phyloP scores from a whole-genome alignment of 2,113 vertebrate species.

The Dermatemys mawii region DNA sequence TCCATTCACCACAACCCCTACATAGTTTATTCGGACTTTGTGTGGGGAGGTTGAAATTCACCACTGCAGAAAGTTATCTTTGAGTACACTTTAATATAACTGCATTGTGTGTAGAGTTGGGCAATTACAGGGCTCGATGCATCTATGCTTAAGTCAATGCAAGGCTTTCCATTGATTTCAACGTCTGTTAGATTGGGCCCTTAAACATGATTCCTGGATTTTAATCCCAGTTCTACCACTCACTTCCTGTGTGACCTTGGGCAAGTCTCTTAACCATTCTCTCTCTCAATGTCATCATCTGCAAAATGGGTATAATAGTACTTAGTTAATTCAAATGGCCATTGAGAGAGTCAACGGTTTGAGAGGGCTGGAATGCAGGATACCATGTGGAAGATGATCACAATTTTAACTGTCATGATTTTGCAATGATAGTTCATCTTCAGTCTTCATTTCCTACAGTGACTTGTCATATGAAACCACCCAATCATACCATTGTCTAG shows the following conservation, averaged over 20 bases:
- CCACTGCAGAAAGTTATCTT: neutral
- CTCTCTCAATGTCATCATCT: neutral
- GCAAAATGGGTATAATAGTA: neutral
- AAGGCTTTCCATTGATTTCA: neutral
- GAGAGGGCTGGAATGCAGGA: neutral
- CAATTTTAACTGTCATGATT: constrained; percentile 6
- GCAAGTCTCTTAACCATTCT: neutral
- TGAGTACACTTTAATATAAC: neutral
- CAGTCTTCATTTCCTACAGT: neutral
- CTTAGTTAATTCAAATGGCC: neutral
- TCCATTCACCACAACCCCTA: neutral
- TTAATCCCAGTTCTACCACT: neutral
- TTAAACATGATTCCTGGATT: neutral
- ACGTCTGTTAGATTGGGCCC: neutral
- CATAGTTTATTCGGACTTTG: neutral
- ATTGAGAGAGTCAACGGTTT: neutral
- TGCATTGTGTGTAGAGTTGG: no score
- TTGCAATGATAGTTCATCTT: neutral
- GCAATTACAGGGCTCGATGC: no score
- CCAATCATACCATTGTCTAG: neutral
- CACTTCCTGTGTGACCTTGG: neutral
- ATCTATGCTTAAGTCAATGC: no score
- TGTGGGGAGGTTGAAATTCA: neutral
- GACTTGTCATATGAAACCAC: neutral
- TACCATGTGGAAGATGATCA: neutral